Percentiles rank a stretch among this genome's conserved stretches.
phyloP scores from a whole-genome alignment of 2,797 vertebrate genomes.

The Rhinophrynus dorsalis region DNA sequence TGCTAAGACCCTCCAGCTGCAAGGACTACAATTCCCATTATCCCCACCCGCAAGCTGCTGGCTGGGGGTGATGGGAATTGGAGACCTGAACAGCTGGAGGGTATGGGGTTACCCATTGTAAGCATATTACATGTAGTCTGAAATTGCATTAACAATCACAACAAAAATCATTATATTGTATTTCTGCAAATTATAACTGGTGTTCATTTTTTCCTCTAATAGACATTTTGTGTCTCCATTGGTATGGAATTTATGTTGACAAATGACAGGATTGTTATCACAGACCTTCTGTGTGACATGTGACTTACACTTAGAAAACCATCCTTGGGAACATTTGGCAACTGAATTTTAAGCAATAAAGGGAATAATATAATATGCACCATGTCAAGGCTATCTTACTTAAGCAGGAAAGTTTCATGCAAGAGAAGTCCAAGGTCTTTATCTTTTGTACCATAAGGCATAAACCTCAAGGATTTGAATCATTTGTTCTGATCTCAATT shows the following conservation, averaged over 20 bases:
- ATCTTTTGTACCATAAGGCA: constrained; percentile 10
- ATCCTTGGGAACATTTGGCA: neutral
- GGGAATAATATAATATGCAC: neutral
- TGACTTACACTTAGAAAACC: constrained; percentile 23
- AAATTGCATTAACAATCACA: neutral
- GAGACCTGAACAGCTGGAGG: too few species aligned
- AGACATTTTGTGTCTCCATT: constrained; percentile 6
- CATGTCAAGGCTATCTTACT: constrained; percentile 31
- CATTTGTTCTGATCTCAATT: constrained; percentile 2
- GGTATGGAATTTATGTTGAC: constrained; percentile 28
- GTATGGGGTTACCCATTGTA: too few species aligned
- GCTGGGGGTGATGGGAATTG: too few species aligned
- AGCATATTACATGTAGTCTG: neutral
- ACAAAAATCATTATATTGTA: too few species aligned
- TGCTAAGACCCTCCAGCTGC: too few species aligned
- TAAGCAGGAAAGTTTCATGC: constrained; percentile 8
- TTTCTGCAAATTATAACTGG: too few species aligned
- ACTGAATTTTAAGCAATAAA: constrained; percentile 8
- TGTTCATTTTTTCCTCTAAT: constrained; percentile 15
- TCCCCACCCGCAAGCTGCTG: too few species aligned
- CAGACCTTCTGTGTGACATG: constrained; percentile 23
- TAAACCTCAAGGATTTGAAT: constrained; percentile 7
- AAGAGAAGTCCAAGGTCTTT: constrained; percentile 15
- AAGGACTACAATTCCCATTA: too few species aligned
- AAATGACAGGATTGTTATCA: constrained; percentile 29